Base-by-base conservation (phyloP, 2,797 vertebrate genomes). In the Mormyrops attenuatus region DNA sequence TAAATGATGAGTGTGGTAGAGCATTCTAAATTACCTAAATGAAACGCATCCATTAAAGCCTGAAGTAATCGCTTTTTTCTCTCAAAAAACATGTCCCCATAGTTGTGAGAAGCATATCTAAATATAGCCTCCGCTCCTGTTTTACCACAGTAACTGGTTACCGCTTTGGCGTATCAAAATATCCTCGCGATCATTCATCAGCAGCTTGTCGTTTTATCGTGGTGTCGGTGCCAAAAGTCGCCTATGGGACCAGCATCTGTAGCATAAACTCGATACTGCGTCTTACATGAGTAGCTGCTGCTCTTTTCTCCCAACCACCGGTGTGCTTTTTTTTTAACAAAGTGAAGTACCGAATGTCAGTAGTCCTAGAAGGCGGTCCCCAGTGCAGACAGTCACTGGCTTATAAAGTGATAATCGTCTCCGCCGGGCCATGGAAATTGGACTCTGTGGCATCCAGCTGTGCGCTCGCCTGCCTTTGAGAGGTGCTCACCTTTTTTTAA, bases 401-500 rank as follows among this genome's bases (percentile, higher is more conserved):
- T 8, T 11, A 9, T 50, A 20, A 15, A 17, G 22, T 87, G 57
- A 34, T 30, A 34, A 49, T 30, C 20, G 15, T 15, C 3, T 38
- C 52, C 5, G n/a, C 52, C 8, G 5, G 53, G 77, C 13, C 34
- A 60, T 6, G 55, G 7, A 57, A 22, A 41, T 38, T 57, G 88
- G 17, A 52, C 13, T 55, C 4, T 17, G 8, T 38, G 2, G n/a
- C 8, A 34, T 22, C 53, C 80, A 52, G 88, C 88, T 47, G n/a
- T 30, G 55, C 2, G 2, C 34, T 26, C 30, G 3, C 7, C 88
- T 50, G 80, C 55, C 38, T 11, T 53, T 17, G 9, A 60, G 73
- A 88, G 90, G 88, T 87, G 90, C 88, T 90, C 90, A 86, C 87
- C 89, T 82, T 82, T 47, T 91, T 66, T 85, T 84, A 90, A 73